Base-by-base conservation (phyloP, 2,888 invertebrate species). In the Ennomos erosarius region DNA sequence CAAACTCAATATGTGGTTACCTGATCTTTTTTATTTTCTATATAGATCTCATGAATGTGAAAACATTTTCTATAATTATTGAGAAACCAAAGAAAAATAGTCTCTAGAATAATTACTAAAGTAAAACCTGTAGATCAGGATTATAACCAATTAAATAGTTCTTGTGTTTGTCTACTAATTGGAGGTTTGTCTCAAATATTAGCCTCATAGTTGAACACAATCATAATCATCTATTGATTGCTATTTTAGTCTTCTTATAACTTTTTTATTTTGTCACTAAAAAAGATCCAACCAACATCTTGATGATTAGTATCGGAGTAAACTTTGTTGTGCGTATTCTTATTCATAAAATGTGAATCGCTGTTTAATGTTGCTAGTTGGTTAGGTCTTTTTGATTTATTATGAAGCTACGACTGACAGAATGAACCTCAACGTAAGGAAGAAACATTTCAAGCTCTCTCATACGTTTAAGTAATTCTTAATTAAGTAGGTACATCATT, bases 271-370 rank as follows among this genome's bases (percentile, higher is more conserved):
- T 57, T 56, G 57, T 62, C 52, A 55, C 55, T 57, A 51, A 82
- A 84, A 72, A 74, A 86, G 88, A 87, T 86, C 87, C 82, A 88
- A 88, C 84, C 89, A 88, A 87, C 78, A 75, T 76, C 78, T 77
- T 75, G 67, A 67, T 75, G 75, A 75, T 50, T 44, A 26, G 1
- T 26, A 26, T 50, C 72, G 76, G 65, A 67, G 73, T 70, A 71
- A 59, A 62, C 40, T 64, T 52, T 43, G 44, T 56, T 40, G 36
- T 48, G 61, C 59, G 50, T 11, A 59, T 54, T 36, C 56, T 13
- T 61, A 58, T 51, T 26, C 26, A 36, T 55, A 45, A 53, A 47
- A n/a, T 60, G 39, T 62, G 38, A 62, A 51, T 35, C 11, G 16
- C 67, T 63, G 67, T 68, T 71, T 67, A 67, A 79, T 78, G 81